A percentile compares a stretch with the other conserved stretches of the same genome.
Conservation (phyloP, 2,797 vertebrate genomes). For the Helostoma temminkii region DNA sequence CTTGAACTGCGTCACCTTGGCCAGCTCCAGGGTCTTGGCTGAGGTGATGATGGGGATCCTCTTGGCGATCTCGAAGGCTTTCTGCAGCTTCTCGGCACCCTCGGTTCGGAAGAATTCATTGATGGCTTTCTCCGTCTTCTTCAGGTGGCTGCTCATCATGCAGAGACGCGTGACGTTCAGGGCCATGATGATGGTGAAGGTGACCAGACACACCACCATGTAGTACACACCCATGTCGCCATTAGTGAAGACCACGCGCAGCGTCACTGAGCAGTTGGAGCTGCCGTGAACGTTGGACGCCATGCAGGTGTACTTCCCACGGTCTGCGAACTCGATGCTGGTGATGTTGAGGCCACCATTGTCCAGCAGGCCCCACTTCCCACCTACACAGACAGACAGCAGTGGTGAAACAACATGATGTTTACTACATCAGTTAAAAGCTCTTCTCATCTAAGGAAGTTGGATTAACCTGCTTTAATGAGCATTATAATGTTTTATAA, state of each 20-base stretch:
- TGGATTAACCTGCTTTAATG: too few species aligned
- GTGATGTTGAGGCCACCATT: conserved; percentile 93
- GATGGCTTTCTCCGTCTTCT: conserved; percentile 99
- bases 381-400: conserved; percentile 68
- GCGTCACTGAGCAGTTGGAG: conserved; percentile 93
- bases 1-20: conserved; percentile 99
- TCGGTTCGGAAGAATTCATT: conserved; percentile 99
- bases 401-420: background rate
- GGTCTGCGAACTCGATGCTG: conserved; percentile 91
- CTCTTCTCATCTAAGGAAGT: too few species aligned
- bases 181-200: conserved; percentile 96
- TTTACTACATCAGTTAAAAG: background rate
- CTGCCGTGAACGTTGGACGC: conserved; percentile 89
- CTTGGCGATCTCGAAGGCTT: conserved; percentile 98
- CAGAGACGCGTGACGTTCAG: conserved; percentile 96
- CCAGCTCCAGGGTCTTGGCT: conserved; percentile 97
- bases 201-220: conserved; percentile 97
- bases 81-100: conserved; percentile 98
- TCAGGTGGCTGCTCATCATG: conserved; percentile 99
- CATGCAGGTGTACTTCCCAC: conserved; percentile 96
- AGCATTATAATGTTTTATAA: too few species aligned
- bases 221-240: conserved; percentile 99
- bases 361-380: conserved; percentile 91
- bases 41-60: conserved; percentile 99
- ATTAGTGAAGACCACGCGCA: conserved; percentile 93